phyloP scores from a whole-genome alignment of 2,888 invertebrate species.

The Polydrusus tereticollis region DNA sequence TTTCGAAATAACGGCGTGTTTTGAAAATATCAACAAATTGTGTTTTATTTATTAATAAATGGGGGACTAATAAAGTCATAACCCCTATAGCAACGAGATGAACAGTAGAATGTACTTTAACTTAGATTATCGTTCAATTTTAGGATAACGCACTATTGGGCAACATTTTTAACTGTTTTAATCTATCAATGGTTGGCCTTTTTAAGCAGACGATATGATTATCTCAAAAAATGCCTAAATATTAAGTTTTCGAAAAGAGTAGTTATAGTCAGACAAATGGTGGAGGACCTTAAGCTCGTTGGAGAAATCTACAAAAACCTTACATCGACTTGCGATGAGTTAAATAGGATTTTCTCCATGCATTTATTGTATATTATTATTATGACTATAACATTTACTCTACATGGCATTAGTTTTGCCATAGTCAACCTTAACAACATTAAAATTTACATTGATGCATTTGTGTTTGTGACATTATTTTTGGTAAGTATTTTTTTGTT shows the following conservation, averaged over 20 bases:
- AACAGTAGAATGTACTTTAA: background rate
- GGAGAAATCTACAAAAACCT: slow-evolving; percentile 34
- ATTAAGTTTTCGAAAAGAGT: slow-evolving; percentile 16
- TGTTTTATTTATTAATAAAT: too few species aligned
- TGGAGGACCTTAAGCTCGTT: slow-evolving; percentile 18
- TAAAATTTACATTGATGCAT: background rate
- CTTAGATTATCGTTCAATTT: too few species aligned
- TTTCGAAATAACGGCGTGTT: too few species aligned
- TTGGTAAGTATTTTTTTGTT: slow-evolving; percentile 33
- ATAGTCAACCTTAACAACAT: slow-evolving; percentile 10
- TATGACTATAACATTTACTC: slow-evolving; percentile 25
- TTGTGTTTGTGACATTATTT: slow-evolving; percentile 22
- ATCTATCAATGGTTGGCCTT: slow-evolving; percentile 33
- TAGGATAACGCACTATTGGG: slow-evolving; percentile 39
- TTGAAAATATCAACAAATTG: too few species aligned
- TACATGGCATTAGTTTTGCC: slow-evolving; percentile 38
- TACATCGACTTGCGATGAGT: slow-evolving; percentile 5
- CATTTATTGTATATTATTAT: slow-evolving; percentile 40
- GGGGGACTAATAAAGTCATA: too few species aligned
- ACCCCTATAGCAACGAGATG: background rate
- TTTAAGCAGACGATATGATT: slow-evolving; percentile 34
- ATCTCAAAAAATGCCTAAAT: slow-evolving; percentile 20
- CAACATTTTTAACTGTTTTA: slow-evolving; percentile 24
- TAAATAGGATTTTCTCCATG: slow-evolving; percentile 32
- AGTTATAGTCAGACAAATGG: slow-evolving; percentile 8